These are phyloP conservation scores for Prosapia bicincta DNA, from an alignment of 2,888 invertebrate species.

Conservation along the genomic window DNA sequence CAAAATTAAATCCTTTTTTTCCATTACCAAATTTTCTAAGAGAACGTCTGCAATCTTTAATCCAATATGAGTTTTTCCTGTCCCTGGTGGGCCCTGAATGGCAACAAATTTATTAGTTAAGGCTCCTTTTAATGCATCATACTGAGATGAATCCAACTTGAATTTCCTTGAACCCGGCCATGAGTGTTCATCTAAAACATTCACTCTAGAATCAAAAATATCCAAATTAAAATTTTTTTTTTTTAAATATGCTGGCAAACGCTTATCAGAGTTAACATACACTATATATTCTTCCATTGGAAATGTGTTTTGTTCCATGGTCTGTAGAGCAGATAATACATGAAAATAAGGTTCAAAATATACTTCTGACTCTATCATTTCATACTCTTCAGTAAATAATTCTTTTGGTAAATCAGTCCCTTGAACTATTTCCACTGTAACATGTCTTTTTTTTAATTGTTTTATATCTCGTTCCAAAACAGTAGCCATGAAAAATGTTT, in stretches of 20 bases:
- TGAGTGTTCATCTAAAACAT: constrained; percentile 24
- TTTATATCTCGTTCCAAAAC: constrained; percentile 53
- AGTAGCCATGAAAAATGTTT: constrained; percentile 64
- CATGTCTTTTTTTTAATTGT: background rate
- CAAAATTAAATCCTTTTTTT: too few species aligned
- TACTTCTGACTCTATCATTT: constrained; percentile 73
- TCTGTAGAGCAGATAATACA: constrained; percentile 66
- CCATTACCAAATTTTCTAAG: constrained; percentile 57
- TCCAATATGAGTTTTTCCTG: constrained; percentile 81
- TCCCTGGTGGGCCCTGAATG: constrained; percentile 87
- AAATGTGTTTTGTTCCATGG: constrained; percentile 53
- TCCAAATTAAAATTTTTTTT: constrained; percentile 22
- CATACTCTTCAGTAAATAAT: constrained; percentile 41
- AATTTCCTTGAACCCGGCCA: constrained; percentile 44
- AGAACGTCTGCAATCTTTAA: constrained; percentile 67
- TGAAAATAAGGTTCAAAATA: constrained; percentile 81
- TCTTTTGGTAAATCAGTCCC: background rate
- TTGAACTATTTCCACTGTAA: background rate
- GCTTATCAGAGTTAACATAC: constrained; percentile 46
- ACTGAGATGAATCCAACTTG: constrained; percentile 63
- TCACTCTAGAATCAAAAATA: too few species aligned
- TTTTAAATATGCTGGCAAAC: too few species aligned
- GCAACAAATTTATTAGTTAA: constrained; percentile 68
- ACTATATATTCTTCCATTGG: constrained; percentile 69
- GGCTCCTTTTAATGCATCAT: constrained; percentile 62